These are phyloP conservation scores for Hippocampus abdominalis DNA, from an alignment of 2,113 vertebrate genomes.

Conservation along the genomic window DNA sequence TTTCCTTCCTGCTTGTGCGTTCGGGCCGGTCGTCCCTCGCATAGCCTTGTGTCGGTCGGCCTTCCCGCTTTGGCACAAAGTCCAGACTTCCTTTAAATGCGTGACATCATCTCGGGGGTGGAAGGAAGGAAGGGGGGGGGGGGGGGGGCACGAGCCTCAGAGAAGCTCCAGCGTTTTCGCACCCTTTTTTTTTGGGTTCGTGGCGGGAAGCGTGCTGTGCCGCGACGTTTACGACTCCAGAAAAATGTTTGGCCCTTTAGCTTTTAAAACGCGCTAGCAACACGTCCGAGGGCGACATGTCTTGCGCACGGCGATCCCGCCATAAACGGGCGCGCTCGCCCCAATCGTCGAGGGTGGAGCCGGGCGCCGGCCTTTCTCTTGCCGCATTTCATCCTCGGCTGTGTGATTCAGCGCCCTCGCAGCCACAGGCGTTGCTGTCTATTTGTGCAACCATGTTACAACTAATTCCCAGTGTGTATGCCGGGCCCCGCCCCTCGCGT, in stretches of 20 bases:
- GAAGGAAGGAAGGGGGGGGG: no score
- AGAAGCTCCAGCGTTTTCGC: no score
- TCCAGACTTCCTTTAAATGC: background rate
- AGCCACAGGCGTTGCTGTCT: background rate
- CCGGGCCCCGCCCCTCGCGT: background rate
- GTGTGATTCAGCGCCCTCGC: background rate
- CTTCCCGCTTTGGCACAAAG: background rate
- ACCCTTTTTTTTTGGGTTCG: no score
- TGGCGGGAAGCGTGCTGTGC: no score
- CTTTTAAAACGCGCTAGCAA: background rate
- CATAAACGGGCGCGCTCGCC: background rate
- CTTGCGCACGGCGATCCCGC: background rate
- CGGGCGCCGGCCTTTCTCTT: no score
- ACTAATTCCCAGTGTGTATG: background rate
- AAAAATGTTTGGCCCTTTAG: no score
- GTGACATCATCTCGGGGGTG: background rate
- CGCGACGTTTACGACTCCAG: no score
- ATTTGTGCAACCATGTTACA: background rate
- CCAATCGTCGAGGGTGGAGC: background rate
- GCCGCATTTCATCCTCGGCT: background rate
- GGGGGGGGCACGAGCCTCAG: no score
- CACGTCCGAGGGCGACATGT: background rate
- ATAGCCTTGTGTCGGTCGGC: background rate
- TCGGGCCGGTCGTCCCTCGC: background rate
- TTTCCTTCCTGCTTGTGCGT: background rate